Percentiles rank a stretch among this genome's conserved stretches.
phyloP scores from a whole-genome alignment of 2,797 vertebrate species.

The Podargus strigoides region DNA sequence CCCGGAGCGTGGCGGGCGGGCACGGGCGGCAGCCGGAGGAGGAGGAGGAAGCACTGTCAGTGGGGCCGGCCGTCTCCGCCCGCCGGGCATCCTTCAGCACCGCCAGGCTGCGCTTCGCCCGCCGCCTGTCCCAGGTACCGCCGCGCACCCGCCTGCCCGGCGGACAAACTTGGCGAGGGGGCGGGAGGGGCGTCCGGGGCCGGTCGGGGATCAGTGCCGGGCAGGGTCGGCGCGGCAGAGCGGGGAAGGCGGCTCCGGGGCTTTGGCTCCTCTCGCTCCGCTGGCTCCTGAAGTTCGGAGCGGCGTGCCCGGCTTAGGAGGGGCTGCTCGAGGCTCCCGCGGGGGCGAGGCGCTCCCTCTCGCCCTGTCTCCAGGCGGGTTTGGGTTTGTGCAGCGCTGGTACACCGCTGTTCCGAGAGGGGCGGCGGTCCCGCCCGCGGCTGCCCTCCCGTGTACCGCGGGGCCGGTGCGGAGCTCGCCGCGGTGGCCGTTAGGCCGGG shows the following conservation, averaged over 20 bases:
- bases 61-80: slow-evolving; percentile 14
- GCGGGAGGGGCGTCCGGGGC: background rate
- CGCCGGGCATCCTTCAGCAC: slow-evolving; percentile 33
- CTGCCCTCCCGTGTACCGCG: background rate
- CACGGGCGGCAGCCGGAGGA: slow-evolving; percentile 7
- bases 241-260: background rate
- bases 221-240: background rate
- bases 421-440: background rate
- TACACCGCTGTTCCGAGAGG: background rate
- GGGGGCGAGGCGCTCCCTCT: background rate
- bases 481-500: background rate
- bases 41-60: slow-evolving; percentile 35
- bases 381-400: background rate
- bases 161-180: background rate
- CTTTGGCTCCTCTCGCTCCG: background rate
- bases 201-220: background rate
- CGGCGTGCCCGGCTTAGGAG: background rate
- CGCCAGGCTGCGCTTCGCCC: background rate
- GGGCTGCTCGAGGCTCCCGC: background rate
- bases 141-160: background rate
- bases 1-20: background rate
- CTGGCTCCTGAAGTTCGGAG: background rate
- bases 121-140: slow-evolving; percentile 4
- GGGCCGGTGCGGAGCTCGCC: background rate
- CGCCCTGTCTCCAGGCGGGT: background rate